phyloP scores from a whole-genome alignment of 2,797 vertebrate species.

The Ambastaia sidthimunki region DNA sequence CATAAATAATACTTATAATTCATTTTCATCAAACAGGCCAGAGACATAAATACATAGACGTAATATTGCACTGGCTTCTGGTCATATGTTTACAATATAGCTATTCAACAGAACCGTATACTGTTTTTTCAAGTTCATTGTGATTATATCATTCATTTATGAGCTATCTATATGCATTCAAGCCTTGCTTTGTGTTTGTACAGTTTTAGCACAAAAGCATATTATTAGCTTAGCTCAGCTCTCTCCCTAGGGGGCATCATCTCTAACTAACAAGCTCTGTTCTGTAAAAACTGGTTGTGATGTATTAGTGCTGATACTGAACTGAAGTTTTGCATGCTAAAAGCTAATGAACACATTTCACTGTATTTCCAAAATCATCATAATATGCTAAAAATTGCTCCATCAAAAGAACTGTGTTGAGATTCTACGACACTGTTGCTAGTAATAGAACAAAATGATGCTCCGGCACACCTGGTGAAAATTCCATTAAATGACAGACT shows the following conservation, averaged over 20 bases:
- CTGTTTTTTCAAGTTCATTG: neutral
- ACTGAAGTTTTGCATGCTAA: neutral
- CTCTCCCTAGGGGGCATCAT: neutral
- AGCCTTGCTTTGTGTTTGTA: neutral
- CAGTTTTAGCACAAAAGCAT: neutral
- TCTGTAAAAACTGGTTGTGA: neutral
- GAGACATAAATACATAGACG: no score
- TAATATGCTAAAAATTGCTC: neutral
- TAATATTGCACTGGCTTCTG: no score
- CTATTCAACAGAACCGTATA: no score
- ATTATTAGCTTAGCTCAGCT: no score
- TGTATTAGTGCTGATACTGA: neutral
- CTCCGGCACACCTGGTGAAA: slow-evolving; percentile 4
- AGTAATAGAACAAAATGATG: neutral
- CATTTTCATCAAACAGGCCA: no score
- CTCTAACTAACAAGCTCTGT: neutral
- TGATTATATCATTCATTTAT: neutral
- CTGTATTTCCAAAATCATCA: neutral
- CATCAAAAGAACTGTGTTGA: neutral
- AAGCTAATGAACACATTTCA: neutral
- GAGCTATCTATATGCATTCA: neutral
- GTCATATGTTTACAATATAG: no score
- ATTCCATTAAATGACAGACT: slow-evolving; percentile 15
- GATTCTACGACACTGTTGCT: neutral
- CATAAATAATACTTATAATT: no score